Conservation (phyloP, 2,888 invertebrate genomes). For the Pinctada fucata region DNA sequence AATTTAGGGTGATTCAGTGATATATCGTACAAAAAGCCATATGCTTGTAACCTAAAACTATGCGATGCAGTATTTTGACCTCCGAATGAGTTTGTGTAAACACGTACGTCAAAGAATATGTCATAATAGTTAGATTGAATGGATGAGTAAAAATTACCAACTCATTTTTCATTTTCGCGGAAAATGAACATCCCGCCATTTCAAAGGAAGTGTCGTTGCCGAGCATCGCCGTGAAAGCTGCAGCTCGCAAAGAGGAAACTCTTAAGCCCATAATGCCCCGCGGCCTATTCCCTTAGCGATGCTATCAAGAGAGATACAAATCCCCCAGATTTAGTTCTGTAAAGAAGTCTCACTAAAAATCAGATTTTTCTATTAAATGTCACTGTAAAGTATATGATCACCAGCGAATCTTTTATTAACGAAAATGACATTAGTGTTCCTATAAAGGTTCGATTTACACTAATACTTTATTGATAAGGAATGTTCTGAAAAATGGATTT, state of each 20-base stretch:
- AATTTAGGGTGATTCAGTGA: too few species aligned
- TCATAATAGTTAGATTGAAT: too few species aligned
- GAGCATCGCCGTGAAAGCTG: background rate
- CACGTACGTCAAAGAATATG: too few species aligned
- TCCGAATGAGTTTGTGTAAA: too few species aligned
- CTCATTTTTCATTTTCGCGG: too few species aligned
- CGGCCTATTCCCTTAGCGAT: background rate
- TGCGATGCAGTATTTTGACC: too few species aligned
- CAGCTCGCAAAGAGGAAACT: background rate
- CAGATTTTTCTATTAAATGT: background rate
- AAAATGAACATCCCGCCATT: too few species aligned
- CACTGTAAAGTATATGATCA: constrained; percentile 23
- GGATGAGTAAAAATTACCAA: too few species aligned
- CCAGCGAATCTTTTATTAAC: constrained; percentile 10
- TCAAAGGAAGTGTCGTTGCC: background rate
- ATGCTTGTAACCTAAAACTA: too few species aligned
- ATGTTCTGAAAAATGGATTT: constrained; percentile 14
- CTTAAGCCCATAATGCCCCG: background rate
- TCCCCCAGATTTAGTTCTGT: background rate
- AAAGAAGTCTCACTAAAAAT: background rate
- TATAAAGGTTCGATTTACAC: constrained; percentile 17
- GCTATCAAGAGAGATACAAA: background rate
- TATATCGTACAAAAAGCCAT: too few species aligned
- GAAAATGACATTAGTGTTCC: constrained; percentile 16
- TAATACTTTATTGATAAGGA: constrained; percentile 22